Base-by-base conservation (phyloP, 92 coral and sea anemone species). In the Phenganax stokvisi region DNA sequence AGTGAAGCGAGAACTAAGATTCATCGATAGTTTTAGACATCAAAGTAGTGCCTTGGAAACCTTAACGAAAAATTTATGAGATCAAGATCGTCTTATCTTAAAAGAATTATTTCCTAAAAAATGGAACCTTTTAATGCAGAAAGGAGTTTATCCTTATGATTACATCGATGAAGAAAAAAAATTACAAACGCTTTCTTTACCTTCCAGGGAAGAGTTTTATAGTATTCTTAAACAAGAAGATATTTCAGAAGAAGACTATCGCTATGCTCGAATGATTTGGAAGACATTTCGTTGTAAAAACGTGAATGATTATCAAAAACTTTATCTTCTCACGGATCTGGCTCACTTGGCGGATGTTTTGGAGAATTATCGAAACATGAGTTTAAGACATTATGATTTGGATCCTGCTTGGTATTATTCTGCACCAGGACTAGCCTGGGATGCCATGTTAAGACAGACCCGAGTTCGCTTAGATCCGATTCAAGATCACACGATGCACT, bases 111-210 rank as follows among this genome's bases (percentile, higher is more conserved):
- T 59, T 13, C 15, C 15, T 6, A 59, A 13, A 13, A 59, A 13
- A 20, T 59, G 15, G 65, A 31, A 3, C 30, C 80, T 56, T 30
- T 58, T 27, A 58, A 81, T 4, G 1, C 47, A 37, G 4, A 85
- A 85, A 65, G 88, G 85, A 0, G 85, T 85, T 0, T 81, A 81
- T 12, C 85, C 88, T 2, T 81, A 81, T 27, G 81, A 75, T 10
- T 86, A 52, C n/a, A 17, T 85, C 15, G 47, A 81, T n/a, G 15
- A 73, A 0, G 9, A 65, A 5, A 73, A 80, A 0, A 85, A 70
- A 37, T 44, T 85, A 0, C 65, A 69, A 54, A 69, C 13, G 44
- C 44, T 72, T 54, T 20, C 7, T n/a, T 54, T 82, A 0, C 87
- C 89, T 0, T 27, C 72, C 6, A 86, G 56, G 67, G 47, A 67